Base-by-base conservation (phyloP, 1,140 invertebrate genomes). In the Drosophila busckii region DNA sequence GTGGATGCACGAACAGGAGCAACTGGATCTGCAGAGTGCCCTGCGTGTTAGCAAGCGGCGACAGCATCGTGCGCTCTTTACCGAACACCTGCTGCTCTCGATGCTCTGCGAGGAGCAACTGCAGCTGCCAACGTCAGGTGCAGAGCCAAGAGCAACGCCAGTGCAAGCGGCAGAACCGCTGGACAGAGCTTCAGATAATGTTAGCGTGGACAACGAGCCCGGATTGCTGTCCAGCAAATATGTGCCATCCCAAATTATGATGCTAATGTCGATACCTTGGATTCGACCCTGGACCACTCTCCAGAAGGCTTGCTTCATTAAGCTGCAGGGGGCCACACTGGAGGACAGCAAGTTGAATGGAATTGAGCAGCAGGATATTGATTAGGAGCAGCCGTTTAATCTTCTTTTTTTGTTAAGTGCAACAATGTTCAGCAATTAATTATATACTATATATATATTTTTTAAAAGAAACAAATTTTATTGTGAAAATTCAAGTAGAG, bases 41-140 rank as follows among this genome's bases (percentile, higher is more conserved):
- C 28, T 52, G 12, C n/a, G 9, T 0, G 10, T 25, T 3, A 19
- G 3, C 0, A 13, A 5, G 1, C 16, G 12, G 4, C 26, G 48
- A 0, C 25, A 45, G 7, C 16, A 20, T 0, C 71, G 61, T n/a
- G 54, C 41, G 0, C 28, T 65, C 13, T 80, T 80, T 9, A 28
- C 59, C 2, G 75, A 80, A 9, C 75, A 80, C 2, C 34, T 80
- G 2, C 23, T 80, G 7, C 41, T 80, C 3, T 80, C 73, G 20
- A 73, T 80, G 73, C 10, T 80, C n/a, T 45, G 75, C 22, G 31
- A 20, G 12, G 59, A 60, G 22, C 48, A 82, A 2, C 29, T 80
- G 45, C 5, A 44, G 12, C 7, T 50, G 37, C 54, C 67, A 10
- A 22, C 4, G 20, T 22, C 37, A n/a, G 2, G 4, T 12, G 3